A percentile compares a stretch with the other conserved stretches of the same genome.
Conservation (phyloP, 1,140 invertebrate species). For the Probaryconus sp. region DNA sequence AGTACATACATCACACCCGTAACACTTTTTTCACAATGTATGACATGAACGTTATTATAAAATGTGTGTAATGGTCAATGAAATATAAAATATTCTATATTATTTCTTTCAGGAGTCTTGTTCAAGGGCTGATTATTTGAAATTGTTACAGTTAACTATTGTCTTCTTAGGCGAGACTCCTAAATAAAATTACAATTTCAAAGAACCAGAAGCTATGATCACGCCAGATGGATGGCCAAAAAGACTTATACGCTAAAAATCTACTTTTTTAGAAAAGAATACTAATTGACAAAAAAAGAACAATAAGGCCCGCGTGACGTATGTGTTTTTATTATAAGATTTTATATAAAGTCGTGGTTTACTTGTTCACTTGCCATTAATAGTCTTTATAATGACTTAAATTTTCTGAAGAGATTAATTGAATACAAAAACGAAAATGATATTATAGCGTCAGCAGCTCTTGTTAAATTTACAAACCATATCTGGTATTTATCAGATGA, state of each 20-base stretch:
- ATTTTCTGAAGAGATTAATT: not conserved
- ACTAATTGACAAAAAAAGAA: not conserved
- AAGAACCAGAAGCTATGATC: constrained; percentile 67
- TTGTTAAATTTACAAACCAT: not conserved
- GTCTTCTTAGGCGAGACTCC: constrained; percentile 71
- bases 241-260: constrained; percentile 72
- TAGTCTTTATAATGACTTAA: not conserved
- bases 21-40: too few species aligned
- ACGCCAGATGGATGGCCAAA: constrained; percentile 68
- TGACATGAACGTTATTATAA: too few species aligned
- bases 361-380: not conserved
- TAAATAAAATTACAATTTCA: constrained; percentile 62
- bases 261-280: constrained; percentile 13
- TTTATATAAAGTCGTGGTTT: constrained; percentile 17
- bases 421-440: not conserved
- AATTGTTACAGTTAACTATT: constrained; percentile 68
- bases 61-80: too few species aligned
- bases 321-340: constrained; percentile 4
- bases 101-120: not conserved
- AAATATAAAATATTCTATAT: too few species aligned
- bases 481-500: not conserved
- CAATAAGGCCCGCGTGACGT: not conserved
- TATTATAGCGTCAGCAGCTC: not conserved
- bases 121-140: constrained; percentile 66
- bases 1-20: too few species aligned